phyloP scores from a whole-genome alignment of 2,888 invertebrate genomes.

The Clusia tigrina region DNA sequence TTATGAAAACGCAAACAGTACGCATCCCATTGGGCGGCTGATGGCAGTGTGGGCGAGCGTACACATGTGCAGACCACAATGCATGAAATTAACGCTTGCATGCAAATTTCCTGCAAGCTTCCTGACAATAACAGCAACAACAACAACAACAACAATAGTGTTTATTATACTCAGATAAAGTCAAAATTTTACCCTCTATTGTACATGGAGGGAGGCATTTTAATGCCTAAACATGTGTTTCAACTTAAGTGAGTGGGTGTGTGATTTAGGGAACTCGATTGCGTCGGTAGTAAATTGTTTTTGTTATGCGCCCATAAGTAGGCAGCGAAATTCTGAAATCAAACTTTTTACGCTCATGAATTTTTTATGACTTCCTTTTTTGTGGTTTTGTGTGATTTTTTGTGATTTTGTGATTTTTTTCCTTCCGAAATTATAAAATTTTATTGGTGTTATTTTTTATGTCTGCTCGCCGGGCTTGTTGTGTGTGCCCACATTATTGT shows the following conservation, averaged over 20 bases:
- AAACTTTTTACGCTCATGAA: constrained; percentile 8
- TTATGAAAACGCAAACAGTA: neutral
- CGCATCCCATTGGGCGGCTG: too few relatives aligned
- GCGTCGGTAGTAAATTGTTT: too few relatives aligned
- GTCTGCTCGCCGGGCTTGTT: too few relatives aligned
- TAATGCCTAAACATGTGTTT: too few relatives aligned
- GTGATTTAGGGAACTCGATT: too few relatives aligned
- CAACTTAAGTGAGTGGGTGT: too few relatives aligned
- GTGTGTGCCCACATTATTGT: constrained; percentile 52
- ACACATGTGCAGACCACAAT: neutral
- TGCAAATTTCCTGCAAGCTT: neutral
- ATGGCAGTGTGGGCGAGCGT: neutral
- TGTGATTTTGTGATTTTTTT: constrained; percentile 38
- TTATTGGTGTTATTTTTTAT: constrained; percentile 50
- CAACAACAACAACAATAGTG: neutral
- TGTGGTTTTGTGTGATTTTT: constrained; percentile 17
- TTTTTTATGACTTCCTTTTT: constrained; percentile 5
- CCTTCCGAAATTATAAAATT: constrained; percentile 56
- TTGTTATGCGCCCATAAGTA: constrained; percentile 56
- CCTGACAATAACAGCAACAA: neutral
- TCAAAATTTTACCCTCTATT: too few relatives aligned
- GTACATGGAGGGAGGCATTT: too few relatives aligned
- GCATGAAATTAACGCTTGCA: neutral
- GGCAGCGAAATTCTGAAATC: constrained; percentile 42
- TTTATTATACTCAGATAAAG: neutral